These are phyloP conservation scores for Solenopsis invicta DNA, from an alignment of 1,140 invertebrate species.

Conservation along the genomic window DNA sequence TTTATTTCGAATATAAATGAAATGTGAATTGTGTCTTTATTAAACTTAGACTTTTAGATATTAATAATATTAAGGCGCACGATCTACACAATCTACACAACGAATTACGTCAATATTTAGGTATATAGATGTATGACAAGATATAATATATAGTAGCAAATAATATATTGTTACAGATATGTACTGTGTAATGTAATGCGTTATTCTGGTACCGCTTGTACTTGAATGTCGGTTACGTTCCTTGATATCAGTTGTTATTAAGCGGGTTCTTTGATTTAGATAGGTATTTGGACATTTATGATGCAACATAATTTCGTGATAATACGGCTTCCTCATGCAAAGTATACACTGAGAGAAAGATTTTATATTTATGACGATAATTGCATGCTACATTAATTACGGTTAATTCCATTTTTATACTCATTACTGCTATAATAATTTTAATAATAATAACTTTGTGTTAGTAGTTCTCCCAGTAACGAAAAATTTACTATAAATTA, in stretches of 20 bases:
- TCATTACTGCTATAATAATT: too few relatives aligned
- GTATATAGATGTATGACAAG: neutral
- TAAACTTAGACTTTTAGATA: conserved; percentile 14
- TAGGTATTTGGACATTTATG: neutral
- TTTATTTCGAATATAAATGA: neutral
- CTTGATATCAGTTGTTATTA: conserved; percentile 17
- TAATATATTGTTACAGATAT: neutral
- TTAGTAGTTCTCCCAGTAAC: too few relatives aligned
- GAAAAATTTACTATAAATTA: too few relatives aligned
- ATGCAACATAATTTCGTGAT: neutral
- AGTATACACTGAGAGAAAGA: neutral
- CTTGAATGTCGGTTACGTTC: neutral
- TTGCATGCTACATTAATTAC: too few relatives aligned
- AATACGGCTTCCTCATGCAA: neutral
- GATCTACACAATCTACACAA: conserved; percentile 27
- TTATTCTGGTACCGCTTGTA: neutral
- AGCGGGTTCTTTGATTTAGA: neutral
- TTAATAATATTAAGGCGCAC: neutral
- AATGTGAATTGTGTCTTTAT: neutral
- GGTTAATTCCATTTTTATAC: too few relatives aligned
- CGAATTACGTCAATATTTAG: conserved; percentile 20
- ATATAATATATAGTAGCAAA: neutral
- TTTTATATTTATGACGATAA: too few relatives aligned
- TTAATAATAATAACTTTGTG: too few relatives aligned
- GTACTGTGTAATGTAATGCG: neutral